These are phyloP conservation scores for Nibea albiflora DNA, from an alignment of 2,113 vertebrate species.

Conservation along the genomic window DNA sequence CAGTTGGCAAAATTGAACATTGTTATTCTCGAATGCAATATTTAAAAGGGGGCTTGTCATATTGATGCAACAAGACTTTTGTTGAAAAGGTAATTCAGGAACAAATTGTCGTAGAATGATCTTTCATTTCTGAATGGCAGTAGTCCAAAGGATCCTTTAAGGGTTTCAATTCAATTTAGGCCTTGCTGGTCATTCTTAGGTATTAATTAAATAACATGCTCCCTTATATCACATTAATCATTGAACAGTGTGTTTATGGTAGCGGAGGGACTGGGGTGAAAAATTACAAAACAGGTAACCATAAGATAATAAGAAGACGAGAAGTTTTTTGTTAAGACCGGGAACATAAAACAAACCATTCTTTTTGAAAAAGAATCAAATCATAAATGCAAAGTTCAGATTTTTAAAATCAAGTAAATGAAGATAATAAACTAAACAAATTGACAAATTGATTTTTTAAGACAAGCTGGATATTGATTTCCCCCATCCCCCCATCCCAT, in stretches of 20 bases:
- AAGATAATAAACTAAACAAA: not conserved
- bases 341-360: no score
- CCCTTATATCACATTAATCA: not conserved
- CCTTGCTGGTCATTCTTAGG: not conserved
- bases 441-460: not conserved
- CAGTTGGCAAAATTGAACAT: not conserved
- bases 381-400: no score
- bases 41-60: not conserved
- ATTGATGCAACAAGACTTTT: not conserved
- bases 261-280: no score
- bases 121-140: not conserved
- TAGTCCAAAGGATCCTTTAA: not conserved
- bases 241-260: not conserved
- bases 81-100: not conserved
- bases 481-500: no score
- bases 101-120: not conserved
- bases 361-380: no score
- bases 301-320: no score
- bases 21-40: slow-evolving; percentile 1
- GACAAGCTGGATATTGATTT: not conserved
- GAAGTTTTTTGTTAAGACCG: no score
- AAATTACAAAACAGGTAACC: no score
- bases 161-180: not conserved
- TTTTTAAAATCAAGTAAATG: not conserved
- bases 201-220: not conserved